phyloP scores from a whole-genome alignment of 2,113 vertebrate genomes.

The Albula goreensis region DNA sequence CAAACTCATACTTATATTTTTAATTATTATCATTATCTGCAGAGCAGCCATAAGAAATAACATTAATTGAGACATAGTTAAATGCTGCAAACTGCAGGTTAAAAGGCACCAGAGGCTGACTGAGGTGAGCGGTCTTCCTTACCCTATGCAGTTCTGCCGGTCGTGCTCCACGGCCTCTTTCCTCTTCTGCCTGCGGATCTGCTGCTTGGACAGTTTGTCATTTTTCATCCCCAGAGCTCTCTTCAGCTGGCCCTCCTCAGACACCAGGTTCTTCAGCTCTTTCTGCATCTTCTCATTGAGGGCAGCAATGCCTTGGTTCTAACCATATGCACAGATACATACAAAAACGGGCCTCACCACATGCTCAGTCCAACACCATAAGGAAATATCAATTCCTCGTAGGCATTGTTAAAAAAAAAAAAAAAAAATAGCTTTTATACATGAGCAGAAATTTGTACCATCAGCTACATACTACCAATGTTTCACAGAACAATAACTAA shows the following conservation, averaged over 20 bases:
- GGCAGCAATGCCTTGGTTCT: slow-evolving; percentile 55
- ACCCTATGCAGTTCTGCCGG: slow-evolving; percentile 65
- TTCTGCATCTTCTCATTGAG: slow-evolving; percentile 67
- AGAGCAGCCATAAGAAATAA: too few relatives aligned
- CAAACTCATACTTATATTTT: too few relatives aligned
- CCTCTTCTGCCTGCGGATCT: slow-evolving; percentile 68
- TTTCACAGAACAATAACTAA: too few relatives aligned
- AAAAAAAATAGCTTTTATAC: too few relatives aligned
- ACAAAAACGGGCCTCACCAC: background rate
- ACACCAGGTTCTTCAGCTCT: slow-evolving; percentile 65
- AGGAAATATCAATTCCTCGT: background rate
- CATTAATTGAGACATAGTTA: too few relatives aligned
- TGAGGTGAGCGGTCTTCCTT: slow-evolving; percentile 6
- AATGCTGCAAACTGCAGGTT: too few relatives aligned
- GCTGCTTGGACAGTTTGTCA: slow-evolving; percentile 69
- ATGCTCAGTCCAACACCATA: background rate
- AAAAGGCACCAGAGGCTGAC: too few relatives aligned
- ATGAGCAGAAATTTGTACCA: too few relatives aligned
- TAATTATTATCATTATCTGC: too few relatives aligned
- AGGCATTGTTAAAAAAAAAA: background rate
- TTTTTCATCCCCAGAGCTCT: slow-evolving; percentile 62
- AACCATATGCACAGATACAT: background rate
- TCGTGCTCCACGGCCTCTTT: slow-evolving; percentile 68
- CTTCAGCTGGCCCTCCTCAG: slow-evolving; percentile 64
- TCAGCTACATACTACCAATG: too few relatives aligned